phyloP scores from a whole-genome alignment of 1,140 invertebrate genomes.

The Drosophila lacteicornis region DNA sequence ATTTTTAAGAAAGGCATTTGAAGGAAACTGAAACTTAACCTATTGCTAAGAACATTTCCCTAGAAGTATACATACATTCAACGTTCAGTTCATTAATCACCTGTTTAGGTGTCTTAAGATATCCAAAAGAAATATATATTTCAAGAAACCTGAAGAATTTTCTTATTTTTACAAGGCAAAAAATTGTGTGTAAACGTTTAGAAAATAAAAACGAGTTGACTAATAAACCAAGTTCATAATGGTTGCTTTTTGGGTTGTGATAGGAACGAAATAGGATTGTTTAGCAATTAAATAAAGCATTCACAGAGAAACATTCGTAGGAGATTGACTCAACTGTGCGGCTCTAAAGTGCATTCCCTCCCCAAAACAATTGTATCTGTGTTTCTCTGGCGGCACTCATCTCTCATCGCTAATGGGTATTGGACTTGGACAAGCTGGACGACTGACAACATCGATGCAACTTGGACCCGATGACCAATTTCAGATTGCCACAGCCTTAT shows the following conservation, averaged over 20 bases:
- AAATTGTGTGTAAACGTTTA: no score
- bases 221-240: no score
- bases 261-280: background rate
- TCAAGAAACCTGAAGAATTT: background rate
- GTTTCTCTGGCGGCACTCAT: constrained; percentile 24
- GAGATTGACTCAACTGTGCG: constrained; percentile 32
- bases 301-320: background rate
- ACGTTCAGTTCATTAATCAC: background rate
- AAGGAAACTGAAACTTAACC: background rate
- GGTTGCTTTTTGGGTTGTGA: no score
- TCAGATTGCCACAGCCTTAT: constrained; percentile 50
- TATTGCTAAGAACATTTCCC: background rate
- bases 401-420: constrained; percentile 41
- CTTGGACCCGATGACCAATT: constrained; percentile 46
- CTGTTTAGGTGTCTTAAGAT: background rate
- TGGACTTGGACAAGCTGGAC: constrained; percentile 4
- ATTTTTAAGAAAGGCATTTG: background rate
- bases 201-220: no score
- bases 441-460: constrained; percentile 35
- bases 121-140: background rate
- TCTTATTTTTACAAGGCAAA: background rate
- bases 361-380: constrained; percentile 11
- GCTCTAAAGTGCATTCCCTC: constrained; percentile 21
- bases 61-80: background rate
- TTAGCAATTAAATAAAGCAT: constrained; percentile 2